Conservation (phyloP, 1,140 invertebrate genomes). For the Paraescarpia echinospica region DNA sequence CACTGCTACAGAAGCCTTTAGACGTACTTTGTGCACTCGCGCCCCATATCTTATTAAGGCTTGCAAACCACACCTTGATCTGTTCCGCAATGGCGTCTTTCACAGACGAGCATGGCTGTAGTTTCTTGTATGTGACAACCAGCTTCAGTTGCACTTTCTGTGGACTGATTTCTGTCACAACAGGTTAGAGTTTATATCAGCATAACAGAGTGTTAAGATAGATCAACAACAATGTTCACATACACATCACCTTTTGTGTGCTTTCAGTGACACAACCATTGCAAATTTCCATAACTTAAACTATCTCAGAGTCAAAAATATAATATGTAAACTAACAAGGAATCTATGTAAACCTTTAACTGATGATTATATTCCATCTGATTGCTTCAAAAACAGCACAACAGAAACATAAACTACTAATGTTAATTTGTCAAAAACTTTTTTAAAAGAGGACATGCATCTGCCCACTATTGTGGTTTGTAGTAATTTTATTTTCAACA, state of each 20-base stretch:
- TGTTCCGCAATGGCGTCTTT: background rate
- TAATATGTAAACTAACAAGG: too few relatives aligned
- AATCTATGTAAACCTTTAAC: too few relatives aligned
- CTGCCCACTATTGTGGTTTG: background rate
- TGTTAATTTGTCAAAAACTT: background rate
- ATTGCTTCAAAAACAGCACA: too few relatives aligned
- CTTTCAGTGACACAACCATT: background rate
- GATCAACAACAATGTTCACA: too few relatives aligned
- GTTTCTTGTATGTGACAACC: background rate
- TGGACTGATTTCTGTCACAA: background rate
- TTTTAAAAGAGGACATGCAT: background rate
- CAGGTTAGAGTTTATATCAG: background rate
- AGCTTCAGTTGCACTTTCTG: background rate
- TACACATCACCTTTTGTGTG: background rate
- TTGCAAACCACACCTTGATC: background rate
- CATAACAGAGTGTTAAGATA: too few relatives aligned
- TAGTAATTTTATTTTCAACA: background rate
- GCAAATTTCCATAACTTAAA: background rate
- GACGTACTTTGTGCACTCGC: background rate
- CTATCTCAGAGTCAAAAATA: too few relatives aligned
- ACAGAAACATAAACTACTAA: too few relatives aligned
- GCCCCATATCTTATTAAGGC: background rate
- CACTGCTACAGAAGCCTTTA: background rate
- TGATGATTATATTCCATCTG: too few relatives aligned
- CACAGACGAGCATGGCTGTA: background rate